Percentiles rank a stretch among this genome's conserved stretches.
Evolutionary conservation across 2,113 vertebrate genomes (phyloP).

Genomic region (Peromyscus leucopus): DNA sequence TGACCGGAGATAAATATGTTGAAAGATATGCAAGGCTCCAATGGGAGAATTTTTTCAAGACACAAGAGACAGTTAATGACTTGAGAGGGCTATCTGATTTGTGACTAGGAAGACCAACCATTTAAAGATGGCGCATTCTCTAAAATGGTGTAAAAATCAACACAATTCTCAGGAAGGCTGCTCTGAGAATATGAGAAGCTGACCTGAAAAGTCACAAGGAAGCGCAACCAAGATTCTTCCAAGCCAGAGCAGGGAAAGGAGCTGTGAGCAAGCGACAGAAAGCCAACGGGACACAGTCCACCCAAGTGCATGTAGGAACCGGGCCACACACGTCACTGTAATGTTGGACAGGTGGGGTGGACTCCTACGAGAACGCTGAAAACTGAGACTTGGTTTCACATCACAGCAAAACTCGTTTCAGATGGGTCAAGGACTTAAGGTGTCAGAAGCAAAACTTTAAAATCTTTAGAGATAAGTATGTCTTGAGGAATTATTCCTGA

Average conservation of each 20-base stretch:
- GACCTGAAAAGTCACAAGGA: constrained; percentile 16
- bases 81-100: background rate
- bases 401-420: constrained; percentile 26
- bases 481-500: constrained; percentile 5
- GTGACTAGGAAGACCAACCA: constrained; percentile 3
- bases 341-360: background rate
- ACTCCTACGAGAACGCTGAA: constrained; percentile 27
- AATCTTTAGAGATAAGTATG: constrained; percentile 2
- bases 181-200: background rate
- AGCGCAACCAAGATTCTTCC: background rate
- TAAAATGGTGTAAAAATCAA: constrained; percentile 32
- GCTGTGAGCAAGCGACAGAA: accelerated
- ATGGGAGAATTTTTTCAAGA: background rate
- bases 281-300: background rate
- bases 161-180: background rate
- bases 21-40: constrained; percentile 2
- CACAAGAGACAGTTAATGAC: constrained; percentile 5
- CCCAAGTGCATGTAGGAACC: background rate
- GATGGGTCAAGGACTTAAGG: background rate
- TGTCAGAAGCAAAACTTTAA: constrained; percentile 42
- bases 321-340: background rate
- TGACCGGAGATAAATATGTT: background rate
- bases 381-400: constrained; percentile 18
- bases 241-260: background rate
- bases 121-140: constrained; percentile 19